Evolutionary conservation across 1,140 invertebrate species (phyloP), one percentile per base, ranked within the genome.

Genomic region (Magallana ariakensis): DNA sequence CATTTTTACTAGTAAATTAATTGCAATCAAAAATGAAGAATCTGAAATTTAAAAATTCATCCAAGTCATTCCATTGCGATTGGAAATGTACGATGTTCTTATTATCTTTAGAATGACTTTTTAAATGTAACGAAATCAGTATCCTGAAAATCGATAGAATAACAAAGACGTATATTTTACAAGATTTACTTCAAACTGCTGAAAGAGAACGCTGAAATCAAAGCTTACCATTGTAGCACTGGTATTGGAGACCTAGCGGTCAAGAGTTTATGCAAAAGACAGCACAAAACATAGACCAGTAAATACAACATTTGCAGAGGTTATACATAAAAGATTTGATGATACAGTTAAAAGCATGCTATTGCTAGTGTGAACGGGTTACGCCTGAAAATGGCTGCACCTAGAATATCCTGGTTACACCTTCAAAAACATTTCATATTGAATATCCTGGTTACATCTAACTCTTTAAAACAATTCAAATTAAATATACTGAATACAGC

Each of bases 341-440:
- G 22, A 75, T 75, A 75, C 66, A 75, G 66, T 75, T 75, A 75
- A 60, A 75, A 75, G 66, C 66, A 75, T 75, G 66, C 66, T 75
- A 75, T 26, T 75, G 22, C 10, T 75, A 75, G 66, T 75, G 66
- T 75, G 66, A 75, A 22, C 7, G 22, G 22, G 66, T 75, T 75
- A 75, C 66, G 33, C 66, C 66, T 75, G 66, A 75, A 75, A 75
- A 75, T 26, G 66, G 22, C 66, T 26, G 13, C 22, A 16, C 22
- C 22, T 70, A 26, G 13, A 70, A 26, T 26, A 26, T 10, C 19
- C 8, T 70, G 6, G 22, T 66, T 16, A 60, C 15, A 60, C 19
- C 62, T 70, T 26, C 66, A 26, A 26, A n/a, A 33, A 75, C 11
- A 75, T 10, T 13, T 26, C 10, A 66, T 19, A 16, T 60, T 60